Base-by-base conservation (phyloP, 64 coral and sea anemone genomes). In the Montipora cactus region DNA sequence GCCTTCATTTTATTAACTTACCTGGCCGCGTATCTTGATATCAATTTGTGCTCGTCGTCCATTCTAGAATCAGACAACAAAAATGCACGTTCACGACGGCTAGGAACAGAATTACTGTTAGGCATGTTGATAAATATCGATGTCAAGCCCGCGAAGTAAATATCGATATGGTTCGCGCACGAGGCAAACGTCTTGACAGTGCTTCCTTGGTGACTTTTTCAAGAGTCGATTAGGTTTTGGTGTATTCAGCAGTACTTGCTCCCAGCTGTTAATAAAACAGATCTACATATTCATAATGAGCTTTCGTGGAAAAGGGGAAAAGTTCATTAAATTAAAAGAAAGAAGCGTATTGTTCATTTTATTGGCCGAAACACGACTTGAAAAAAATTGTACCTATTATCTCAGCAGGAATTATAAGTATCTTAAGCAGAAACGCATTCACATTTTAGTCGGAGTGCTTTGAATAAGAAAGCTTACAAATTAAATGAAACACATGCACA, bases 41-140 rank as follows among this genome's bases (percentile, higher is more conserved):
- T 98, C 45, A 98, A 89, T 89, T 98, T 98, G 52, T 98, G 97
- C 50, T 98, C 97, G 53, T 98, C 97, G 52, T 98, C 97, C 97
- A 98, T 96, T 79, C 97, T 98, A 62, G 62, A 93, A 95, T 53
- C 75, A 91, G 62, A 88, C 82, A 86, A 71, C 82, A 47, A 86
- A 50, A 72, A 86, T 47, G 12, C 15, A 16, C 44, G 81, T 16
- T 67, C 59, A 67, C 44, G 13, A 66, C 44, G 28, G 46, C n/a
- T 48, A 8, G 62, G 82, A 50, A 86, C 49, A 0, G 66, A 86
- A 9, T 59, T 86, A 71, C 66, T 44, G 82, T 86, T 86, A 3
- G 82, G 82, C 82, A 86, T 86, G 4, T 5, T 72, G 66, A 71
- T 71, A 70, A 71, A 86, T 71, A 49, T 23, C 28, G 59, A 67